Base-by-base conservation (phyloP, 2,888 invertebrate genomes). In the Parnassius glacialis region DNA sequence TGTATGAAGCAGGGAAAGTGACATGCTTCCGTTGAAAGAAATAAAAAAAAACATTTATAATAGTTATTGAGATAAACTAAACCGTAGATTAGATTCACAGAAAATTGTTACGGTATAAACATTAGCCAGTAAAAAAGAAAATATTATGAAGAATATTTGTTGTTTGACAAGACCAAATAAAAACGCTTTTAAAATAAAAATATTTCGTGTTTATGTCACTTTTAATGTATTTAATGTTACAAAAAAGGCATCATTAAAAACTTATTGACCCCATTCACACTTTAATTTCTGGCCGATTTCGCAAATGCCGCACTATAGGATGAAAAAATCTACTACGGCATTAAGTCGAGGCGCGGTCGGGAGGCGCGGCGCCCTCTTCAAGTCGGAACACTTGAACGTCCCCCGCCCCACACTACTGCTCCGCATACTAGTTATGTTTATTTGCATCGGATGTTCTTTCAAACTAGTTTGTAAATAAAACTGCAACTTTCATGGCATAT, bases 271-370 rank as follows among this genome's bases (percentile, higher is more conserved):
- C 61, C 62, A 61, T 62, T 67, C 58, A 66, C 63, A 68, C 65
- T 67, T 67, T 67, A 64, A 65, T 65, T 67, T 65, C 61, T 63
- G 61, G 62, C 61, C 58, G 65, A 63, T 65, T 64, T 68, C 67
- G 68, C 65, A 70, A 73, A 70, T 70, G 72, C 70, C 65, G 64
- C 72, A 81, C 83, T 83, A 81, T 80, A 78, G 78, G 80, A 79
- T 75, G 75, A 78, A 87, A 88, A 87, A 87, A 85, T 85, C 84
- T 83, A 85, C 84, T 82, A 76, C 80, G 81, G 85, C 80, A 85
- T 85, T 83, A 85, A 82, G 84, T 81, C 81, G 82, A 73, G 81
- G 80, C 75, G 75, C 70, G 76, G 79, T 12, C 16, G 73, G 75
- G 73, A 68, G 72, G 80, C 67, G 76, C 80, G 79, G 78, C 82